Evolutionary conservation across 2,888 invertebrate species (phyloP).

Genomic region (Aricia artaxerxes): DNA sequence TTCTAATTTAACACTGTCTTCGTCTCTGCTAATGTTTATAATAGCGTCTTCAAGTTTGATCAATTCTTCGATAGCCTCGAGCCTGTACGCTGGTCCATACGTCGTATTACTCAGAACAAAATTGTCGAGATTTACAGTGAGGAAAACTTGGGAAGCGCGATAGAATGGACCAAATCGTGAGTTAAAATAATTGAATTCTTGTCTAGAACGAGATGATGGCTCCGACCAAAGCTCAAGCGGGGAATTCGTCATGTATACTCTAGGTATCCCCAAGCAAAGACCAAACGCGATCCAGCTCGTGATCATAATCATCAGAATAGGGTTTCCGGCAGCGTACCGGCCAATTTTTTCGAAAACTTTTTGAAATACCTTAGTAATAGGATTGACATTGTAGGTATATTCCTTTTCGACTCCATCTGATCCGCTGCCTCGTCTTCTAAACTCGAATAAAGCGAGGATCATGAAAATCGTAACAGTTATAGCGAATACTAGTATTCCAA

Average conservation of each 20-base stretch:
- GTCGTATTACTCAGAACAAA: constrained; percentile 64
- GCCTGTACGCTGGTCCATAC: constrained; percentile 90
- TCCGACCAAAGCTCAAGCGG: constrained; percentile 97
- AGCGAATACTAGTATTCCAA: constrained; percentile 78
- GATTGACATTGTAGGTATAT: constrained; percentile 45
- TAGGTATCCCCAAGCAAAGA: constrained; percentile 84
- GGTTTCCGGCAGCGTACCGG: constrained; percentile 83
- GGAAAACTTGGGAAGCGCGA: constrained; percentile 92
- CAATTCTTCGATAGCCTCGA: constrained; percentile 87
- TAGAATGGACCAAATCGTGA: constrained; percentile 93
- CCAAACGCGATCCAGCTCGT: constrained; percentile 80
- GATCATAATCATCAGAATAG: constrained; percentile 82
- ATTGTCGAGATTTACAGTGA: constrained; percentile 81
- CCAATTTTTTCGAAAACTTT: constrained; percentile 60
- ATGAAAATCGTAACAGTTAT: constrained; percentile 60
- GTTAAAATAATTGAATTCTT: constrained; percentile 94
- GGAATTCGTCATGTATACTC: constrained; percentile 88
- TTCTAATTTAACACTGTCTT: constrained; percentile 70
- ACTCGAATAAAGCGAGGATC: constrained; percentile 51
- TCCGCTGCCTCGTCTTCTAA: constrained; percentile 38
- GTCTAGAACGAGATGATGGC: constrained; percentile 87
- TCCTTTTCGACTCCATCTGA: constrained; percentile 35
- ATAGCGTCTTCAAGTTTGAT: constrained; percentile 85
- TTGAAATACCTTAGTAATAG: constrained; percentile 55
- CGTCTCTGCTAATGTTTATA: constrained; percentile 79